Conservation (phyloP, 2,888 invertebrate genomes). For the Melikaiella ostensackeni region DNA sequence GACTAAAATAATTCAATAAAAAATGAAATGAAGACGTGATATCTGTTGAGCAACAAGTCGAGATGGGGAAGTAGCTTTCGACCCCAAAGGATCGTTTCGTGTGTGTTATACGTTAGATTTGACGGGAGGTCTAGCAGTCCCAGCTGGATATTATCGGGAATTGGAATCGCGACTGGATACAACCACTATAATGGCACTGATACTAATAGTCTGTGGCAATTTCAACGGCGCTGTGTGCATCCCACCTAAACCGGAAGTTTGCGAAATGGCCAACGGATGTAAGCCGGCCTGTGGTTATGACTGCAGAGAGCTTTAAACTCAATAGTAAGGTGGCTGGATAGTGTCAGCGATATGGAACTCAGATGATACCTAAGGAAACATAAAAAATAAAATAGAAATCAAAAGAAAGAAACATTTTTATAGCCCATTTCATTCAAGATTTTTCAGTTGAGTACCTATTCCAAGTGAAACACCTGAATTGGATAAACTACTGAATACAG, state of each 20-base stretch:
- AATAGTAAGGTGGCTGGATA: background rate
- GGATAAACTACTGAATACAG: too few relatives aligned
- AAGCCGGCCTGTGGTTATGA: constrained; percentile 21
- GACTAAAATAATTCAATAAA: background rate
- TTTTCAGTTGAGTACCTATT: too few relatives aligned
- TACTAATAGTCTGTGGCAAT: constrained; percentile 58
- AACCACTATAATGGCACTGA: constrained; percentile 46
- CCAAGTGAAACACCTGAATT: too few relatives aligned
- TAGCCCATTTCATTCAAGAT: too few relatives aligned
- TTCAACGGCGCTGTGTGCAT: constrained; percentile 50
- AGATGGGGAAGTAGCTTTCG: background rate
- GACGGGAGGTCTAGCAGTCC: constrained; percentile 48
- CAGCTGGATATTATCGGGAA: constrained; percentile 58
- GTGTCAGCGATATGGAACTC: background rate
- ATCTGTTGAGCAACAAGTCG: background rate
- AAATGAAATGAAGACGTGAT: background rate
- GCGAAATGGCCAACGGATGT: constrained; percentile 40
- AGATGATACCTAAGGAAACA: background rate
- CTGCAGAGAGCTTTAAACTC: constrained; percentile 16
- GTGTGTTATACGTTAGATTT: constrained; percentile 41
- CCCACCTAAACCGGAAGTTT: constrained; percentile 45
- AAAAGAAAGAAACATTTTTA: too few relatives aligned
- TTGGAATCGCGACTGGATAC: constrained; percentile 58
- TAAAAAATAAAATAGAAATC: background rate
- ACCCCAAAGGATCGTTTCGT: background rate